These are phyloP conservation scores for Carassius carassius DNA, from an alignment of 2,113 vertebrate species.

Conservation along the genomic window DNA sequence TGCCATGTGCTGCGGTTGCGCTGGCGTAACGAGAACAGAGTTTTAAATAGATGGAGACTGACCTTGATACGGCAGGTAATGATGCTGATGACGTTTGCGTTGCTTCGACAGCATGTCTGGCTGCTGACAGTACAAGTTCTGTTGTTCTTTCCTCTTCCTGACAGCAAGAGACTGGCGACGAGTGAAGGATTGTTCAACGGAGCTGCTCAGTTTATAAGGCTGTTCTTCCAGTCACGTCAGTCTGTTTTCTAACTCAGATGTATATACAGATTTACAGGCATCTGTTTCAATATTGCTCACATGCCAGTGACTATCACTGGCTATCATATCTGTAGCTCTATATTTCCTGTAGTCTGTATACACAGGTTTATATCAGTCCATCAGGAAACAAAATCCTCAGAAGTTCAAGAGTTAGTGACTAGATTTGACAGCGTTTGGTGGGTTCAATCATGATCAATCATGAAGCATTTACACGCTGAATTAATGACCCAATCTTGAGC, in stretches of 20 bases:
- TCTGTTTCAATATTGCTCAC: not conserved
- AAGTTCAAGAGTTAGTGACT: no score
- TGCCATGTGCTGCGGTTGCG: no score
- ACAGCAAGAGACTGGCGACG: no score
- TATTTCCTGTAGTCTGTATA: no score
- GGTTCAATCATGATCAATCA: no score
- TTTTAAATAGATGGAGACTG: conserved; percentile 29
- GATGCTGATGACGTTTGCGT: not conserved
- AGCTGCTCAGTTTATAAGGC: no score
- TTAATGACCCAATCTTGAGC: no score
- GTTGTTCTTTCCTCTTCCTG: not conserved
- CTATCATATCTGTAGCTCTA: not conserved
- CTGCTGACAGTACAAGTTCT: not conserved
- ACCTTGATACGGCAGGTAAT: conserved; percentile 38
- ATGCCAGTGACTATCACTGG: not conserved
- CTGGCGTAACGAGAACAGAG: conserved; percentile 2
- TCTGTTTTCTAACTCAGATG: not conserved
- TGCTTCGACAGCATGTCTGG: conserved; percentile 25
- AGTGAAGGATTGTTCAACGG: not conserved
- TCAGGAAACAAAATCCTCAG: no score
- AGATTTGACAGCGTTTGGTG: no score
- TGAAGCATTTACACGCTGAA: no score
- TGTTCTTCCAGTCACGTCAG: no score
- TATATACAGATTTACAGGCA: not conserved
- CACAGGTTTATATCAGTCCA: no score